Base-by-base conservation (phyloP, 2,888 invertebrate genomes). In the Hipparchia semele region DNA sequence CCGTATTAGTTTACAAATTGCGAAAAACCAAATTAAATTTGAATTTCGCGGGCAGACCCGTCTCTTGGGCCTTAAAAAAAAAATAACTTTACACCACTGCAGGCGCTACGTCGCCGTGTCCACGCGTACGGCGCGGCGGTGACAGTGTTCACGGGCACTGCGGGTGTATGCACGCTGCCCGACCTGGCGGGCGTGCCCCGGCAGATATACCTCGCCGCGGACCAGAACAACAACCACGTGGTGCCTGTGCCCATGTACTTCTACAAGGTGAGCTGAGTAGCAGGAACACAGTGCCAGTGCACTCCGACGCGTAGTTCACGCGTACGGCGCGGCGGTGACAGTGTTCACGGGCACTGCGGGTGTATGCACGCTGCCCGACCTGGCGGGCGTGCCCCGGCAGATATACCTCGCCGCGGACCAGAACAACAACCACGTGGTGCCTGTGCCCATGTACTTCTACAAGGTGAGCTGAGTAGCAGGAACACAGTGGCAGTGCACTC, bases 161-260 rank as follows among this genome's bases (percentile, higher is more conserved):
- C 86, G 56, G 89, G 84, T 0, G 85, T 88, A 2, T 76, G 85
- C 73, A 77, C 83, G 0, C 79, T 92, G n/a, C 77, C 79, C 0
- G 84, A 88, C 76, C 68, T 13, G 0, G 45, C 51, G 0, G 84
- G 82, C 0, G 70, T 23, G 0, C 74, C 72, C 13, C 79, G 72
- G 4, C 78, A 81, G 0, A 53, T 93, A 0, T 89, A 85, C 60
- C 75, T 93, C 0, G 71, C 81, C 12, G 67, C 73, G 0, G 93
- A 93, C 13, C 82, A 75, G 1, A 92, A 92, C 62, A 91, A 91
- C 71, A 92, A 92, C 67, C 75, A 73, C 0, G 69, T 88, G 0
- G 82, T 92, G 0, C 91, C 92, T 0, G 91, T 93, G 0, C 93
- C 93, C 0, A 73, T 92, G 75, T 93, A 93, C 64, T 89, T 86